phyloP scores from a whole-genome alignment of 2,113 vertebrate species.

The Petaurus breviceps region DNA sequence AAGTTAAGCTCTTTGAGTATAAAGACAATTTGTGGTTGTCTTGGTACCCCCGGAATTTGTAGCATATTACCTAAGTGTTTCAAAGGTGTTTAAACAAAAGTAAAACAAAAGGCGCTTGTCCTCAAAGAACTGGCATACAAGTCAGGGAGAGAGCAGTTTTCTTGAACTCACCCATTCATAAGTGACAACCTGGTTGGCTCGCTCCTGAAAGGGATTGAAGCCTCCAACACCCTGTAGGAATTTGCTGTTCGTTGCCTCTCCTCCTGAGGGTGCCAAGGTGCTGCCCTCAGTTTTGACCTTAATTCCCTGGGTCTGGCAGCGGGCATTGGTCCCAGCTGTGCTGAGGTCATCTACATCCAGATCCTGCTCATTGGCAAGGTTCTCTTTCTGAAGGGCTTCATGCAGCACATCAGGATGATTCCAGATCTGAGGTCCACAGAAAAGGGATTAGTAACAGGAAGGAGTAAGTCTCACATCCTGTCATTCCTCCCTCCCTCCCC shows the following conservation, averaged over 20 bases:
- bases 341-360: constrained; percentile 96
- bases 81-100: neutral
- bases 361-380: constrained; percentile 95
- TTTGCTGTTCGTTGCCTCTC: constrained; percentile 92
- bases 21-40: neutral
- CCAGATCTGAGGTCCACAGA: constrained; percentile 91
- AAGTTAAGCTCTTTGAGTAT: neutral
- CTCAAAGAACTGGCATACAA: neutral
- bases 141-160: neutral
- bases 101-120: neutral
- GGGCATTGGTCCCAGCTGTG: constrained; percentile 85
- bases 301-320: constrained; percentile 89
- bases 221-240: constrained; percentile 86
- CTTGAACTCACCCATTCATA: constrained; percentile 95
- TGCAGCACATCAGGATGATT: constrained; percentile 98
- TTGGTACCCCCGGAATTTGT: neutral
- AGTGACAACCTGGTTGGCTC: constrained; percentile 96
- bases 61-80: neutral
- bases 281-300: constrained; percentile 90
- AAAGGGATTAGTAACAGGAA: neutral
- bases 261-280: constrained; percentile 84
- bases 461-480: neutral
- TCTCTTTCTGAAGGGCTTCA: constrained; percentile 97
- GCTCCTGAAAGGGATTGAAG: constrained; percentile 93
- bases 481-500: neutral